These are phyloP conservation scores for Agrotis ipsilon DNA, from an alignment of 2,888 invertebrate genomes.

Conservation along the genomic window DNA sequence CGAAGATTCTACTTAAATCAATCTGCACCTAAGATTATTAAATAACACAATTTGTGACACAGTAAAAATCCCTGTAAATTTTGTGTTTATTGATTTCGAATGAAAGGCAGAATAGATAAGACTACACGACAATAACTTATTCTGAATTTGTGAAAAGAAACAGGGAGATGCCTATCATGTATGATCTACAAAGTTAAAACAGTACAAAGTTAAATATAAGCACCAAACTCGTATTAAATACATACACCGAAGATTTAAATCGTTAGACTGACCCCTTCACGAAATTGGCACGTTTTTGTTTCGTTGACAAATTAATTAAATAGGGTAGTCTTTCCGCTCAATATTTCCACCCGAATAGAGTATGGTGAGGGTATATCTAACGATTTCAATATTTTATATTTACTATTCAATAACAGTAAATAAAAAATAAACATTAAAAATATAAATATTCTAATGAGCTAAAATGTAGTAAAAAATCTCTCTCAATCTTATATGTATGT, in stretches of 20 bases:
- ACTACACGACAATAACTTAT: too few species aligned
- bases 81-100: not conserved
- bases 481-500: not conserved
- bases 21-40: conserved; percentile 1
- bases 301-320: not conserved
- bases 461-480: too few species aligned
- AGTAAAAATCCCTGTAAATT: not conserved
- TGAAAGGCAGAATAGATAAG: too few species aligned
- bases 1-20: not conserved
- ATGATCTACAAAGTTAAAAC: not conserved
- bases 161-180: not conserved
- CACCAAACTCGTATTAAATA: not conserved
- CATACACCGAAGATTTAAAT: not conserved
- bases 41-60: conserved; percentile 15
- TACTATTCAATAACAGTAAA: too few species aligned
- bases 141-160: not conserved
- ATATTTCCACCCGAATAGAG: not conserved
- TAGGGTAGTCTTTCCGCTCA: not conserved
- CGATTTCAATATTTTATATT: not conserved
- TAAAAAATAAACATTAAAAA: not conserved
- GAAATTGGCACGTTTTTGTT: not conserved
- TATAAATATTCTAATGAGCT: conserved; percentile 9
- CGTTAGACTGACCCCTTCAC: not conserved
- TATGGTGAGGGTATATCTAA: not conserved
- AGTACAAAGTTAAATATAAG: not conserved